phyloP scores from a whole-genome alignment of 2,113 vertebrate genomes.

The Puffinus mauretanicus region DNA sequence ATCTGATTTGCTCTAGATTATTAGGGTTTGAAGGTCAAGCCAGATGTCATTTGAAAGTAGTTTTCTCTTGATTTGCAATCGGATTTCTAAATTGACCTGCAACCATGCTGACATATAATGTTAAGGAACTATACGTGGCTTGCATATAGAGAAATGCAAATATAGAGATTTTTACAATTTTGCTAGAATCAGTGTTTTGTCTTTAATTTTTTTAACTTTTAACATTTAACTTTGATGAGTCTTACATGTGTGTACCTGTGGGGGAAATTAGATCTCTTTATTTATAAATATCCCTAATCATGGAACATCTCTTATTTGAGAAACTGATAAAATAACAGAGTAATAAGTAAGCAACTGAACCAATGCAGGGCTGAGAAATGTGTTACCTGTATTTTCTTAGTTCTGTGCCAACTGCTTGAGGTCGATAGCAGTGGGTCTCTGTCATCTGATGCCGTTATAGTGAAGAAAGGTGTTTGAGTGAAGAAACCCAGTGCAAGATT shows the following conservation, averaged over 20 bases:
- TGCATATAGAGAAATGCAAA: not conserved
- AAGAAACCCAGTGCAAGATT: not conserved
- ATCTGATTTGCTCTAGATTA: slow-evolving; percentile 37
- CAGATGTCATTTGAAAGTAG: slow-evolving; percentile 21
- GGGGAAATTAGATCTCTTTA: not conserved
- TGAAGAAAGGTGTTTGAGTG: not conserved
- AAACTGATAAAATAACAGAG: not conserved
- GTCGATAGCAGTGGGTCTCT: not conserved
- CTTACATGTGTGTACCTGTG: not conserved
- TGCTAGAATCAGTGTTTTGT: not conserved
- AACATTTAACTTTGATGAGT: not conserved
- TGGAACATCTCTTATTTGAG: not conserved
- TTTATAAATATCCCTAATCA: not conserved
- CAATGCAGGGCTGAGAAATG: not conserved
- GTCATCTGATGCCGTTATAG: not conserved
- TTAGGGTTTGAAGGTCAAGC: slow-evolving; percentile 43
- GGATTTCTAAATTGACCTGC: slow-evolving; percentile 34
- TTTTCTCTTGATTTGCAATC: slow-evolving; percentile 35
- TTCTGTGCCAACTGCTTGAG: not conserved
- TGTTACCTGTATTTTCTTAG: not conserved
- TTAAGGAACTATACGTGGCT: slow-evolving; percentile 8
- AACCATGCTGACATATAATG: slow-evolving; percentile 22
- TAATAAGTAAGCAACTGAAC: not conserved
- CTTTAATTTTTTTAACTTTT: not conserved
- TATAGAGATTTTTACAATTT: not conserved